Conservation (phyloP, 2,888 invertebrate genomes). For the Pterostichus niger region DNA sequence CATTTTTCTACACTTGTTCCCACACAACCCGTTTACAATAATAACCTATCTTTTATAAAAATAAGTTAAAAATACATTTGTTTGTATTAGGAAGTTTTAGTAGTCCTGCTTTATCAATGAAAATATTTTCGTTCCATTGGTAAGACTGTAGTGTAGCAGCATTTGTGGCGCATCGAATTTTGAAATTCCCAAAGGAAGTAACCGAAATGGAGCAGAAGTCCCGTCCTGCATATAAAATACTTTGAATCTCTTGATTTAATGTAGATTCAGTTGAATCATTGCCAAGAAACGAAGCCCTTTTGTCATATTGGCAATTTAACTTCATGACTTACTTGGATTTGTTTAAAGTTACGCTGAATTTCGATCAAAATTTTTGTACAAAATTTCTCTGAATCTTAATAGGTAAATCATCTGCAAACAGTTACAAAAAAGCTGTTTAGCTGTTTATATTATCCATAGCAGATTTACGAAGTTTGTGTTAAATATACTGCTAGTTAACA, state of each 20-base stretch:
- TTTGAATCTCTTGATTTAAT: constrained; percentile 19
- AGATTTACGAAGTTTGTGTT: no score
- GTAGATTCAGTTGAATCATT: constrained; percentile 30
- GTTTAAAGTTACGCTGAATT: background rate
- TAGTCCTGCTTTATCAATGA: background rate
- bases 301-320: constrained; percentile 31
- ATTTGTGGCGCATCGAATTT: constrained; percentile 16
- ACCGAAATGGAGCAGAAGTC: constrained; percentile 47
- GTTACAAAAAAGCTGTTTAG: no score
- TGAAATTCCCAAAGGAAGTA: constrained; percentile 21
- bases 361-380: background rate
- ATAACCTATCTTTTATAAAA: no score
- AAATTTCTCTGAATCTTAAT: no score
- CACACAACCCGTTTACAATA: no score
- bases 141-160: background rate
- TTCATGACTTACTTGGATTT: constrained; percentile 5
- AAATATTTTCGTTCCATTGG: constrained; percentile 13
- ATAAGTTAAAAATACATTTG: no score
- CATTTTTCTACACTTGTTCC: no score
- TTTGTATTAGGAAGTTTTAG: no score
- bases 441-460: no score
- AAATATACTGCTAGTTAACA: no score
- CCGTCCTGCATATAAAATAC: constrained; percentile 28
- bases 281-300: constrained; percentile 34
- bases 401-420: no score